These are phyloP conservation scores for Lasioglossum vierecki DNA, from an alignment of 2,888 invertebrate genomes.

Conservation along the genomic window DNA sequence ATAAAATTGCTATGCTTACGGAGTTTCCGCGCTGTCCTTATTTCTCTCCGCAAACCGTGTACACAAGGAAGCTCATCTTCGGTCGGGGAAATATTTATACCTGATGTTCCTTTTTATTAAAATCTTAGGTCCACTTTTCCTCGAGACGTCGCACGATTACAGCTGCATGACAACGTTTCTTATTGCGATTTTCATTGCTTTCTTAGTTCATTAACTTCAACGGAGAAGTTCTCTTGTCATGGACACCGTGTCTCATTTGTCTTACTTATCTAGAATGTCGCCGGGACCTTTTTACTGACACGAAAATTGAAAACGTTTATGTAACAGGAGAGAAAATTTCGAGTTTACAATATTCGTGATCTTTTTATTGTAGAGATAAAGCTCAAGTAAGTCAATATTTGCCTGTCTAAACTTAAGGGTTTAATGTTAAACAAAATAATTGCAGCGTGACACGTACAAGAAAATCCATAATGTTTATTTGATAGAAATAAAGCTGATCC, in stretches of 20 bases:
- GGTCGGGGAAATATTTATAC: background rate
- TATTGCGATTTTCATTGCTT: background rate
- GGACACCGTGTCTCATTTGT: background rate
- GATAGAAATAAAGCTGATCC: too few species aligned
- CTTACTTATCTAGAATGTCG: background rate
- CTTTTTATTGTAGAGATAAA: background rate
- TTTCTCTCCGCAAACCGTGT: background rate
- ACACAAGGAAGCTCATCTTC: slow-evolving; percentile 10
- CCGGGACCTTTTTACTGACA: background rate
- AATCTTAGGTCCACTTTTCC: slow-evolving; percentile 1
- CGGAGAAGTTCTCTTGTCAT: background rate
- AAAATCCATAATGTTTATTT: too few species aligned
- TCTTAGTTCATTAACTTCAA: background rate
- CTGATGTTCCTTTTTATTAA: slow-evolving; percentile 30
- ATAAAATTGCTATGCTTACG: slow-evolving; percentile 15
- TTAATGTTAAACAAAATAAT: background rate
- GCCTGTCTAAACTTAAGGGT: background rate
- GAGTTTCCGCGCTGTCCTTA: slow-evolving; percentile 1
- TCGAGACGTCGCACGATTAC: background rate
- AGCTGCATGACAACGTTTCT: background rate
- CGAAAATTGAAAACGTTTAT: background rate
- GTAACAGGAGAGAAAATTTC: background rate
- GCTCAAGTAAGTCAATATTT: background rate
- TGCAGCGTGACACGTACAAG: too few species aligned
- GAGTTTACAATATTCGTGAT: background rate